Base-by-base conservation (phyloP, 2,797 vertebrate species). In the Urosaurus nigricauda region DNA sequence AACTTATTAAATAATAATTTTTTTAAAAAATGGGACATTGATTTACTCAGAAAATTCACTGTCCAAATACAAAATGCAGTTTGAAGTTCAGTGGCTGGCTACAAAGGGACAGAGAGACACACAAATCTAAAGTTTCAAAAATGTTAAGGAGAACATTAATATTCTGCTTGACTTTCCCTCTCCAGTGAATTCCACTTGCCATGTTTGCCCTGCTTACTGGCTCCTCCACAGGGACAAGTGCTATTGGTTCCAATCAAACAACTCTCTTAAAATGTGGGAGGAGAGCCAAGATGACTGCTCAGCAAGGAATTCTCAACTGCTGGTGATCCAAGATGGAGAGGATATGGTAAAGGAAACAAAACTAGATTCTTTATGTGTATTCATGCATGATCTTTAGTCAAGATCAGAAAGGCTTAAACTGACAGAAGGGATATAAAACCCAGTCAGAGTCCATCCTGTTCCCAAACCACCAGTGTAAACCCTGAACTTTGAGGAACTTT, bases 281-380 rank as follows among this genome's bases (percentile, higher is more conserved):
- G 51, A 74, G 5, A 84, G 83, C n/a, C 70, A 0, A 74, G 21
- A 5, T 29, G 70, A 58, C 21, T 85, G 71, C 47, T 29, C 35
- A 29, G 51, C 2, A 19, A 85, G n/a, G 35, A 56, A 68, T 5
- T 56, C 83, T 58, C 83, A 58, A 12, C 71, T 85, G 53, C n/a
- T 40, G 53, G 71, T 85, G 24, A 85, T 85, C 65, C 19, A 58
- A 58, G 51, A 75, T n/a, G 13, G 14, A 5, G n/a, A 58, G 13
- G 68, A 84, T n/a, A 71, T 73, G 83, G 83, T 84, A 84, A 84
- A 8, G 47, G 6, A 35, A 51, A 84, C 8, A 9, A 60, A 19
- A 19, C 19, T 1, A 26, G 32, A 56, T 53, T 21, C 29, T 21
- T 9, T 24, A 24, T n/a, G 24, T 26, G 4, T 53, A 13, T 47